A percentile compares a stretch with the other conserved stretches of the same genome.
These are phyloP conservation scores for Nymphalis io DNA, from an alignment of 1,140 invertebrate genomes.

Conservation along the genomic window DNA sequence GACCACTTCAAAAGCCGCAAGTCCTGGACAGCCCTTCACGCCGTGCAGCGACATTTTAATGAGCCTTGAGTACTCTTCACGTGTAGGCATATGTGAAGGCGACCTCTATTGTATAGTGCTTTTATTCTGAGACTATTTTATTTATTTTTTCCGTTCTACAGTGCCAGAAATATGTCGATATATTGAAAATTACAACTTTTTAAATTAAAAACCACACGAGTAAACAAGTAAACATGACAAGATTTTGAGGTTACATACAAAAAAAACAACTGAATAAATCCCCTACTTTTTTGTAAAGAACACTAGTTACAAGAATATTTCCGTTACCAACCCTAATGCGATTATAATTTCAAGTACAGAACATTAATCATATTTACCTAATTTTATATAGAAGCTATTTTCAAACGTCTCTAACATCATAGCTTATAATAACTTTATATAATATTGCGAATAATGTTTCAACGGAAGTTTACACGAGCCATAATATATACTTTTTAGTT, in stretches of 20 bases:
- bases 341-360: too few species aligned
- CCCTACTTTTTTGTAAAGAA: too few species aligned
- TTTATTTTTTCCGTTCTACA: not conserved
- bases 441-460: conserved; percentile 16
- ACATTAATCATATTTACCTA: too few species aligned
- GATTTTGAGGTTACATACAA: too few species aligned
- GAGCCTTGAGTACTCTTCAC: conserved; percentile 22
- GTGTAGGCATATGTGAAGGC: conserved; percentile 5
- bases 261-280: too few species aligned
- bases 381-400: not conserved
- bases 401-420: not conserved
- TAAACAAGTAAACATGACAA: too few species aligned
- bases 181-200: too few species aligned
- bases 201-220: too few species aligned
- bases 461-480: conserved; percentile 3
- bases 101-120: not conserved
- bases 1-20: conserved; percentile 24
- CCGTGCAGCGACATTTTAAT: conserved; percentile 33
- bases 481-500: conserved; percentile 21
- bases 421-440: conserved; percentile 13
- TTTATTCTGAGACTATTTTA: not conserved
- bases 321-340: too few species aligned
- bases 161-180: too few species aligned
- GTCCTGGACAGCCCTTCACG: conserved; percentile 19
- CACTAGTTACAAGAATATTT: too few species aligned